Evolutionary conservation across 1,140 invertebrate species (phyloP).

Genomic region (Paracyclopina nana): DNA sequence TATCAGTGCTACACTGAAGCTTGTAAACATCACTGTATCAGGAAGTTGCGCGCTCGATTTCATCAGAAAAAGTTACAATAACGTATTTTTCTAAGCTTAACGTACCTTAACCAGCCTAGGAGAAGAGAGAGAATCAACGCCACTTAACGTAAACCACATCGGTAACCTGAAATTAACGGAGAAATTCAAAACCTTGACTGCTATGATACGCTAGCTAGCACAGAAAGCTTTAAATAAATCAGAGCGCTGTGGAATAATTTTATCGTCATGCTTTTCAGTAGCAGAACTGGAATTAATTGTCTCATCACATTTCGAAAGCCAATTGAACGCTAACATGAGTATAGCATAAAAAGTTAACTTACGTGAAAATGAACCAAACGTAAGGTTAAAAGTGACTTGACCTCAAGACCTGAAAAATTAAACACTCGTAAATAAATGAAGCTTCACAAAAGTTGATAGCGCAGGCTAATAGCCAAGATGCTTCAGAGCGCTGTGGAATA

Average conservation of each 20-base stretch:
- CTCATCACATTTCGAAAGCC: neutral
- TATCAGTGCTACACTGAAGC: no score
- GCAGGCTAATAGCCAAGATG: neutral
- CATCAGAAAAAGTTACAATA: no score
- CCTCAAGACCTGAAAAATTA: neutral
- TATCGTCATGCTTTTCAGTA: neutral
- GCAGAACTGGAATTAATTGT: conserved; percentile 1
- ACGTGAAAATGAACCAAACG: neutral
- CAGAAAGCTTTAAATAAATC: no score
- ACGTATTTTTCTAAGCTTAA: no score
- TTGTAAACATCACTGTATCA: no score
- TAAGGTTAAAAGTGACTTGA: neutral
- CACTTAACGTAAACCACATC: no score
- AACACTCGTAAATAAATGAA: neutral
- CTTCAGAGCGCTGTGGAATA: conserved; percentile 5
- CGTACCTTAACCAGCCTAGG: no score
- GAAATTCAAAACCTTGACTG: no score
- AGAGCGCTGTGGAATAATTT: conserved; percentile 2
- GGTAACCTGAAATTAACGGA: no score
- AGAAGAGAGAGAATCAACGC: no score
- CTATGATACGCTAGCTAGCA: no score
- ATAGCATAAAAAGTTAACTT: neutral
- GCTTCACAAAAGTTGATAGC: neutral
- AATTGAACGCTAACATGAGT: neutral
- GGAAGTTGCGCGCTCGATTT: no score